These are phyloP conservation scores for Tubulanus polymorphus DNA, from an alignment of 2,888 invertebrate genomes.

Conservation along the genomic window DNA sequence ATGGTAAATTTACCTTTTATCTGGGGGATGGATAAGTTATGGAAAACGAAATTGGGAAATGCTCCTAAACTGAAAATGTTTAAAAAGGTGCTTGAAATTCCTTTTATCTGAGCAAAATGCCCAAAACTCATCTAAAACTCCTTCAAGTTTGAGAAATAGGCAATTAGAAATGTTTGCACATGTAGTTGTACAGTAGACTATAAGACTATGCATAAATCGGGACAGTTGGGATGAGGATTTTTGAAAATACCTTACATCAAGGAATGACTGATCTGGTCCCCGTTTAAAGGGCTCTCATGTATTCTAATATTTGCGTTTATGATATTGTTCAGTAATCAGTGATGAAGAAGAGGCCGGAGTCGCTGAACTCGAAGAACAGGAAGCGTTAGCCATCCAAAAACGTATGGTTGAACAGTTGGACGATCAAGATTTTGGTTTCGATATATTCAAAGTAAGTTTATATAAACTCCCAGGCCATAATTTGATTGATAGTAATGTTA, in stretches of 20 bases:
- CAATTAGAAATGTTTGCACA: no score
- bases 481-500: no score
- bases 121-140: no score
- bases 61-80: no score
- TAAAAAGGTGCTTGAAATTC: no score
- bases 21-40: no score
- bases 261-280: not conserved
- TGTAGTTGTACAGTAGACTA: not conserved
- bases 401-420: slow-evolving; percentile 43
- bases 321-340: slow-evolving; percentile 24
- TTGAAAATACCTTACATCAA: not conserved
- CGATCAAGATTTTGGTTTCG: slow-evolving; percentile 47
- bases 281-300: not conserved
- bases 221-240: no score
- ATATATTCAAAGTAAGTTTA: slow-evolving; percentile 42
- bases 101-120: no score
- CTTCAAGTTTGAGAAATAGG: no score
- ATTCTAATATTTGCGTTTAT: not conserved
- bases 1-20: no score
- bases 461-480: no score
- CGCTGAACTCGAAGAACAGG: slow-evolving; percentile 50
- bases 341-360: slow-evolving; percentile 40
- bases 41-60: no score
- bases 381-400: slow-evolving; percentile 47
- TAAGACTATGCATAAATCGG: not conserved